Evolutionary conservation across 64 coral and sea anemone genomes (phyloP), one percentile per base, ranked within the genome.

Genomic region (Stichodactyla mertensii): DNA sequence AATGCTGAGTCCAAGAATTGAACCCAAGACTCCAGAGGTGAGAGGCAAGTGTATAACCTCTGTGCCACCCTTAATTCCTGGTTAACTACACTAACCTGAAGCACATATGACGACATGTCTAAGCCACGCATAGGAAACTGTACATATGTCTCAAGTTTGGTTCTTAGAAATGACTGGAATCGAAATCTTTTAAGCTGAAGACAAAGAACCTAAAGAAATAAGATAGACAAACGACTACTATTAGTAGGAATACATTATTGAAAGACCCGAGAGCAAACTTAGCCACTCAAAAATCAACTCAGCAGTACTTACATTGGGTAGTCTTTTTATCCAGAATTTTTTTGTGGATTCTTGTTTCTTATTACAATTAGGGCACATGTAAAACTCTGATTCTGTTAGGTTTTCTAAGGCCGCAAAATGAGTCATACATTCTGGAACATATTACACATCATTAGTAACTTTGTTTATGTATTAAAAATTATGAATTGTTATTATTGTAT

Each of bases 111-210:
- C 87, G 87, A 92, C 96, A 98, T 94, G 54, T 98, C 96, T 77
- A 98, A 83, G 6, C 90, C 89, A 55, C 87, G 85, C 60, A 98
- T 86, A 20, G 96, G 96, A 92, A 98, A 98, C 77, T 94, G 84
- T 16, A 98, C 96, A 66, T 92, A 92, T 64, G 96, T 98, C 82
- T 98, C 96, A 19, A 98, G 82, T 88, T 98, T 98, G 85, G 92
- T 94, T 36, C 96, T 84, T 86, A 92, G 86, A 78, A 95, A 98
- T 66, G 96, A 91, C 86, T 94, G 92, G 71, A 98, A 98, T 57
- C 93, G 94, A 85, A 98, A 98, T 52, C 96, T 80, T 71, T 98
- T 98, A 61, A 98, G 83, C 86, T 98, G 96, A 66, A 98, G 85
- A 88, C 90, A 98, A 79, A 98, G 70, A 20, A 98, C 96, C 96